Base-by-base conservation (phyloP, 2,113 vertebrate genomes). In the Edolisoma coerulescens region DNA sequence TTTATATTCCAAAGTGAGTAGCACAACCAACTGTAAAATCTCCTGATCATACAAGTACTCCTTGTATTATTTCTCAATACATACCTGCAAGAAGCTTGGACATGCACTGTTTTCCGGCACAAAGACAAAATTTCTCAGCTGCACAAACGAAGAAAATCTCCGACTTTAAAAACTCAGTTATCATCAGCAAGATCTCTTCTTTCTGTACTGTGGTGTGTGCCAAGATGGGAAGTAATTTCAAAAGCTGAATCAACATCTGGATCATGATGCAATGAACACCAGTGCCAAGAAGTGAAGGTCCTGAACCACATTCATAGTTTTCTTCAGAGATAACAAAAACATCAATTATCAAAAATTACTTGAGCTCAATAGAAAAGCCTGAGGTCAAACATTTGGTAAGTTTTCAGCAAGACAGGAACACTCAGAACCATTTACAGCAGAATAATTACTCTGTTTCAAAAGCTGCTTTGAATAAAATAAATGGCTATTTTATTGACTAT, bases 191-290 rank as follows among this genome's bases (percentile, higher is more conserved):
- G 69, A 97, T 95, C 89, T 93, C 59, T 77, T 84, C 79, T 84
- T 89, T 89, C 69, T 78, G 64, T 77, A 41, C 49, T 64, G 75
- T 3, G 4, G n/a, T 35, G 69, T 89, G 44, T 87, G 91, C 89
- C 91, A 95, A 92, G 81, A 75, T 1, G 6, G 69, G 45, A 94
- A 95, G 60, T 15, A 68, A 91, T 89, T 95, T 95, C 93, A 92
- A 89, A 94, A 84, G 76, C 53, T 64, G 77, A 93, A 89, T 90
- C 81, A 70, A 90, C 95, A 95, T 87, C 81, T 97, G 93, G 64
- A 89, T 85, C 49, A 49, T 53, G 91, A 92, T 65, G 87, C 74
- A 95, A 87, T 68, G 57, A 95, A 94, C 52, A 52, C 20, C 18
- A 50, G 19, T 64, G 47, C 76, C 86, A 84, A 92, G 77, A 93